Base-by-base conservation (phyloP, 2,797 vertebrate genomes). In the Onychomys arenicola region DNA sequence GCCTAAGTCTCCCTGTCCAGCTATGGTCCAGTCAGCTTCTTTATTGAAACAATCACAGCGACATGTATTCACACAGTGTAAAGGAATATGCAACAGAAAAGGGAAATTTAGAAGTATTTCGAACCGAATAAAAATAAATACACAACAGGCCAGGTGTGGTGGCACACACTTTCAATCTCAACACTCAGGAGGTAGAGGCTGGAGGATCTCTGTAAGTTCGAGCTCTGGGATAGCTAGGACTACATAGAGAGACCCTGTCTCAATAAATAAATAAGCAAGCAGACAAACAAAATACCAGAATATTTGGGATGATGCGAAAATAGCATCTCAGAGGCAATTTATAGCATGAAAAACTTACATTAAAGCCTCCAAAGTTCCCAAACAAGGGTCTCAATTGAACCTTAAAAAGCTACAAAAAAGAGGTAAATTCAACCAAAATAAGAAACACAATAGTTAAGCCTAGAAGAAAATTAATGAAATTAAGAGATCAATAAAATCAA, bases 21-120 rank as follows among this genome's bases (percentile, higher is more conserved):
- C 16, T n/a, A 69, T 8, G 17, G 16, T 2, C 67, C 34, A 1
- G 34, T 69, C 67, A 69, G 34, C 34, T 19, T 69, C 67, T 69
- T 69, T n/a, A 69, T 34, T 69, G n/a, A 69, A n/a, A 0, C 34
- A n/a, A 69, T n/a, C 34, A n/a, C 16, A 69, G 67, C 34, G 8
- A 69, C 34, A n/a, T 17, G 69, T n/a, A 69, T 19, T 69, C 34
- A 69, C 34, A 69, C 67, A n/a, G 16, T n/a, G 34, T n/a, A 69
- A 69, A 69, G 67, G 6, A n/a, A 69, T n/a, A 69, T 16, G n/a
- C 17, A 16, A 69, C 34, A n/a, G 52, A n/a, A 69, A n/a, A 61
- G 17, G 9, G 10, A 96, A 95, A 90, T 40, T 10, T 55, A 27
- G 89, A 93, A 96, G 46, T 21, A 59, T 71, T 92, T 52, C 55